Evolutionary conservation across 1,140 invertebrate species (phyloP).

Genomic region (Trichonephila clavipes): DNA sequence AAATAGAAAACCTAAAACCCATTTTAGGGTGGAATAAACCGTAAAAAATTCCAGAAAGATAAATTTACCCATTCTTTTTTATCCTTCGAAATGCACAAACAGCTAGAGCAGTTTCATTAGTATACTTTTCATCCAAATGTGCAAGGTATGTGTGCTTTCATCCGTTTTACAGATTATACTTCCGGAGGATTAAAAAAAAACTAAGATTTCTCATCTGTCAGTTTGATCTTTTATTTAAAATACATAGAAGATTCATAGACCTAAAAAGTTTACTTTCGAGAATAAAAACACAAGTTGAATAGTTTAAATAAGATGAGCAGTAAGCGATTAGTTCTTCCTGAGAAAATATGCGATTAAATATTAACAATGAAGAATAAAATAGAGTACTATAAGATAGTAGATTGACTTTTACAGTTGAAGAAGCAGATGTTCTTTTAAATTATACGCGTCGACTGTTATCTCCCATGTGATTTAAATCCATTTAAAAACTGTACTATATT

Average conservation of each 20-base stretch:
- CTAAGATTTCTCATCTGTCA: not conserved
- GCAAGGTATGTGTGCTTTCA: not conserved
- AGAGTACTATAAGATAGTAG: not conserved
- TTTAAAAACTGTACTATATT: not conserved
- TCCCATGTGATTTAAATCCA: not conserved
- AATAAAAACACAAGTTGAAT: not conserved
- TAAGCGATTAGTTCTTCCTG: constrained; percentile 6
- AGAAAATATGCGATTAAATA: not conserved
- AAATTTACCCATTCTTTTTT: too few relatives aligned
- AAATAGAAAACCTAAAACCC: too few relatives aligned
- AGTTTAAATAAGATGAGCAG: constrained; percentile 9
- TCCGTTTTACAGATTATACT: constrained; percentile 20
- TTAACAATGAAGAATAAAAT: not conserved
- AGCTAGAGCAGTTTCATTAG: not conserved
- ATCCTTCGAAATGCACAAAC: too few relatives aligned
- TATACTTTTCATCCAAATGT: not conserved
- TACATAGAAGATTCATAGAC: not conserved
- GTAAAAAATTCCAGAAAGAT: too few relatives aligned
- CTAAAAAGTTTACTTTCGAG: not conserved
- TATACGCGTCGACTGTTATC: not conserved
- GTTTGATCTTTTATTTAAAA: not conserved
- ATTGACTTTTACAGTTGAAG: not conserved
- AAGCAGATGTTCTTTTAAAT: not conserved
- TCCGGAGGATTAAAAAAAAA: constrained; percentile 7
- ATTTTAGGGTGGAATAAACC: too few relatives aligned